Conservation (phyloP, 2,113 vertebrate species). For the Python bivittatus region DNA sequence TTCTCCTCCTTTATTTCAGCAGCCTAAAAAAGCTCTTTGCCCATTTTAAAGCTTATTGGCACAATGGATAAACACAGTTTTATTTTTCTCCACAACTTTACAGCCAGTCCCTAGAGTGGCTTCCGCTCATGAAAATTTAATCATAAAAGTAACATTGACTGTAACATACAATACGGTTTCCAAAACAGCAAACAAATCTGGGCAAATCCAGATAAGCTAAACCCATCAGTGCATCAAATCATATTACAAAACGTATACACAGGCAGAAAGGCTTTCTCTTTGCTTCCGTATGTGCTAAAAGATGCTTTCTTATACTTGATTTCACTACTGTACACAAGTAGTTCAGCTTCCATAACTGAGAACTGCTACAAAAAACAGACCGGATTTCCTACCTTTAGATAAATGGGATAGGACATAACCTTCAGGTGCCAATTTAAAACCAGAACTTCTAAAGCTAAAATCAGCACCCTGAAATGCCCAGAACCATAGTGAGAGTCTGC, state of each 20-base stretch:
- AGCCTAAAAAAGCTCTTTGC: not conserved
- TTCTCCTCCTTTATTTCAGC: not conserved
- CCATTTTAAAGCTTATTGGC: not conserved
- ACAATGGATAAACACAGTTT: not conserved
- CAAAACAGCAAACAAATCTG: not conserved
- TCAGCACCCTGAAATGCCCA: too few relatives aligned
- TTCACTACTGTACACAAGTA: not conserved
- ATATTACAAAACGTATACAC: not conserved
- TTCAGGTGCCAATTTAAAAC: too few relatives aligned
- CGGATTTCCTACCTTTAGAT: too few relatives aligned
- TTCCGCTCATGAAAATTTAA: not conserved
- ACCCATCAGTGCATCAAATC: not conserved
- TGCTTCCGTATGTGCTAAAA: not conserved
- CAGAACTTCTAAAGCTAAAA: too few relatives aligned
- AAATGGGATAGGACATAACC: too few relatives aligned
- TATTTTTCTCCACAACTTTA: not conserved
- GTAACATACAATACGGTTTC: not conserved
- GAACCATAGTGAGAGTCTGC: too few relatives aligned
- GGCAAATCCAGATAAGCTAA: not conserved
- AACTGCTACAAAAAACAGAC: too few relatives aligned
- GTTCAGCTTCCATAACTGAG: not conserved
- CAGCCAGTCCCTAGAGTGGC: not conserved
- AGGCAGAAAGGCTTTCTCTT: not conserved
- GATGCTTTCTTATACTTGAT: not conserved
- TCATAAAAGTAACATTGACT: not conserved